Conservation (phyloP, 2,113 vertebrate genomes). For the Alethe castanea region DNA sequence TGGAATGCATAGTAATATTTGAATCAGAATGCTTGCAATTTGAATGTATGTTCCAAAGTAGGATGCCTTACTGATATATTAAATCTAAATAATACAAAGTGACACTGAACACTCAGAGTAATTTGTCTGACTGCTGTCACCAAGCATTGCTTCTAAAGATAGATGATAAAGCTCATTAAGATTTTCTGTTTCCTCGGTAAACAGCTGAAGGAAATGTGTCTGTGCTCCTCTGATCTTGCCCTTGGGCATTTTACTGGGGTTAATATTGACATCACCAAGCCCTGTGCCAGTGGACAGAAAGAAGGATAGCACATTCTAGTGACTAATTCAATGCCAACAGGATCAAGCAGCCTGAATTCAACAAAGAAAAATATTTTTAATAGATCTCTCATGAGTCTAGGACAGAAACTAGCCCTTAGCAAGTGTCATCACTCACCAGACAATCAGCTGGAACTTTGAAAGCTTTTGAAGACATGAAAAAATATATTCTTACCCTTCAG, state of each 20-base stretch:
- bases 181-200: slow-evolving; percentile 36
- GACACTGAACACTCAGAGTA: not conserved
- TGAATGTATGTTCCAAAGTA: not conserved
- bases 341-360: not conserved
- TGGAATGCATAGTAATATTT: not conserved
- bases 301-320: slow-evolving; percentile 11
- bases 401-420: not conserved
- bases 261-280: slow-evolving; percentile 28
- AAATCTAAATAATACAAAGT: slow-evolving; percentile 23
- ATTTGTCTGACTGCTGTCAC: slow-evolving; percentile 48
- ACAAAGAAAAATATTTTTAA: not conserved
- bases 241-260: slow-evolving; percentile 13
- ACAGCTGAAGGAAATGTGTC: slow-evolving; percentile 25
- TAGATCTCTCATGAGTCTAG: not conserved
- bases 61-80: not conserved
- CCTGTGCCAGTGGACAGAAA: not conserved
- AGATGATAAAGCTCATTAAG: slow-evolving; percentile 17
- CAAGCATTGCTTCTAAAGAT: slow-evolving; percentile 19
- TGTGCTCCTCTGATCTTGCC: not conserved
- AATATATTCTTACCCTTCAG: not conserved
- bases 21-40: not conserved
- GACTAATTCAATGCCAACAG: slow-evolving; percentile 37
- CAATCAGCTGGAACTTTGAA: not conserved
- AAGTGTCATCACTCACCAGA: not conserved
- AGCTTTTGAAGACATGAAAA: not conserved